Evolutionary conservation across 2,113 vertebrate species (phyloP), one percentile per base, ranked within the genome.

Genomic region (Artemisiospiza belli): DNA sequence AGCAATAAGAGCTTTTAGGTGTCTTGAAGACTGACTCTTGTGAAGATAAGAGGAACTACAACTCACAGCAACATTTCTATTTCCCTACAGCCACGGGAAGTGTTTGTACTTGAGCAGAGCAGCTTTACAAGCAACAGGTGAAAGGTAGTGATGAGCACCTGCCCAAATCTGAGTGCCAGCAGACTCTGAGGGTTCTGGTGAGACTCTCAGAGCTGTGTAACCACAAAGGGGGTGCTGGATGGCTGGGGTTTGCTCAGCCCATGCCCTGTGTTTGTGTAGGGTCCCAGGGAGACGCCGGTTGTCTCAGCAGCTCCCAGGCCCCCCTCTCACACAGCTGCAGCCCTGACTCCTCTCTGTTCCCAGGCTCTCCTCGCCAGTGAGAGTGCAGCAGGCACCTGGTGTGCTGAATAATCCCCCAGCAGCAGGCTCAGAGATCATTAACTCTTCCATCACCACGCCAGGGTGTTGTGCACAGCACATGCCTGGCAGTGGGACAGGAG

Each of bases 331-430:
- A 49, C 96, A 97, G 91, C 95, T 97, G 94, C 94, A 97, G 73
- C 78, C 73, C 15, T 89, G 95, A 96, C 93, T 96, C 93, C 89
- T 91, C 93, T 49, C 76, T 78, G 83, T 94, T 96, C 92, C 83
- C 90, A 95, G 67, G 87, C 78, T 93, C 87, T 95, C 87, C 94
- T 95, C 39, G 5, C 63, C 95, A 95, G 78, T 61, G 78, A 96
- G 92, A 95, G 89, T 27, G 46, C 82, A 94, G 91, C 92, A 97
- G 90, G 95, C 96, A 96, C 95, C 95, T 94, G 93, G 94, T 92
- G 91, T 93, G 96, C 93, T 95, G 93, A 95, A 95, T 77, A 95
- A 95, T 88, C 95, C 92, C 96, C 64, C 17, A 92, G 90, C 85
- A 94, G 84, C 15, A 70, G 79, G 69, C 75, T 93, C 2, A 0